Evolutionary conservation across 2,797 vertebrate genomes (phyloP).

Genomic region (Macropus fuliginosus): DNA sequence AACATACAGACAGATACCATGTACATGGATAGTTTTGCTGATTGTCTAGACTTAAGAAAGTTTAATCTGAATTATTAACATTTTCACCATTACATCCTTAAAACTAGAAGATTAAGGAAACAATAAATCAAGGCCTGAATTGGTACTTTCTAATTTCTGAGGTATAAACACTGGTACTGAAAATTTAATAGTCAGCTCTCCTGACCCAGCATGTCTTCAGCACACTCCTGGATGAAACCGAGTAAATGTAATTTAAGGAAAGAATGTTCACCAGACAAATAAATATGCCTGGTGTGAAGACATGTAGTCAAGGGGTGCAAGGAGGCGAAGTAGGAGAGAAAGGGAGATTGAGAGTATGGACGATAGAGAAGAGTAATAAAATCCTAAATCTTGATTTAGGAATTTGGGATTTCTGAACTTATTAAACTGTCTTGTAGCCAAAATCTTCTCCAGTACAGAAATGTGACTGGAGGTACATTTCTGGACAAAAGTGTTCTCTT

Average conservation of each 20-base stretch:
- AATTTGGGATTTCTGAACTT: not conserved
- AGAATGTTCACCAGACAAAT: not conserved
- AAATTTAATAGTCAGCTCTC: not conserved
- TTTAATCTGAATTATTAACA: not conserved
- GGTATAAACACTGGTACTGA: not conserved
- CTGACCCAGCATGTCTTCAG: not conserved
- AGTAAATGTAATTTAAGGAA: not conserved
- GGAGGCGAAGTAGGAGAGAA: not conserved
- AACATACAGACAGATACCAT: not conserved
- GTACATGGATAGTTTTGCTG: not conserved
- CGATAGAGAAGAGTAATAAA: not conserved
- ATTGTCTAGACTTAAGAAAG: not conserved
- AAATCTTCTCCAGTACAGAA: slow-evolving; percentile 6
- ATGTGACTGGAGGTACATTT: not conserved
- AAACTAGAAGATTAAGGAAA: not conserved
- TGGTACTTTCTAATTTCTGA: not conserved
- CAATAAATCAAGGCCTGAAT: not conserved
- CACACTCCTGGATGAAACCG: not conserved
- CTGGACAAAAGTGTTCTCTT: not conserved
- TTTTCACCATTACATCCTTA: not conserved
- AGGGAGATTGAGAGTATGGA: not conserved
- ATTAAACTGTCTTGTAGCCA: no score
- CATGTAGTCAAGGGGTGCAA: not conserved
- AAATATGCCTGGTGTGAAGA: not conserved
- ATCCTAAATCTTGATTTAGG: no score